Evolutionary conservation across 1,140 invertebrate species (phyloP).

Genomic region (Drosophila kepulauana): DNA sequence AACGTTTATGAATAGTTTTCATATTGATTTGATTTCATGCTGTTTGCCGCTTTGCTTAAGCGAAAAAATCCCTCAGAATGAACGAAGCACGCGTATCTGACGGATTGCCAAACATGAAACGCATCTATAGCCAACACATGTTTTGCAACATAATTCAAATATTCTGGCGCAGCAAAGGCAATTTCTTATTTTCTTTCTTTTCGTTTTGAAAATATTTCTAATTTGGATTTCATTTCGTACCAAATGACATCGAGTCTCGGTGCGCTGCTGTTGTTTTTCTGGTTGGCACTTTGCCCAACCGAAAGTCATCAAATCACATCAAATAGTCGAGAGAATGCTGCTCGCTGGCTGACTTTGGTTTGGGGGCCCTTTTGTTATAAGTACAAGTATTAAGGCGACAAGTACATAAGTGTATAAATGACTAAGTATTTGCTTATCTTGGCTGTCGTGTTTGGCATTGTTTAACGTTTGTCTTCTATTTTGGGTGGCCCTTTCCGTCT

Average conservation of each 20-base stretch:
- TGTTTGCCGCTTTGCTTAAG: constrained; percentile 8
- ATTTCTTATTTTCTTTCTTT: constrained; percentile 23
- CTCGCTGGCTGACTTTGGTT: too few species aligned
- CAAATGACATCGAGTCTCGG: constrained; percentile 41
- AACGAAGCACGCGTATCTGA: constrained; percentile 67
- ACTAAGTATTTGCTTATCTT: constrained; percentile 14
- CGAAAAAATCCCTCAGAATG: constrained; percentile 46
- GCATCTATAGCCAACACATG: constrained; percentile 73
- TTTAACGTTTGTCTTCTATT: constrained; percentile 24
- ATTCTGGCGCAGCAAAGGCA: constrained; percentile 43
- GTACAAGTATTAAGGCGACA: background rate
- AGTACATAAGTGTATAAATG: constrained; percentile 5
- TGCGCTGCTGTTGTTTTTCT: background rate
- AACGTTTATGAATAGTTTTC: background rate
- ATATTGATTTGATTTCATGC: constrained; percentile 26
- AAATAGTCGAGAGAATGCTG: constrained; percentile 34
- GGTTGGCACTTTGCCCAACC: constrained; percentile 57
- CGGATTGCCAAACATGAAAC: constrained; percentile 68
- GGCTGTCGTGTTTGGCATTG: constrained; percentile 22
- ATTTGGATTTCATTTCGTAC: constrained; percentile 59
- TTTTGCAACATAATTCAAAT: constrained; percentile 79
- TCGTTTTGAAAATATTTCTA: constrained; percentile 61
- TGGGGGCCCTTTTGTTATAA: constrained; percentile 29
- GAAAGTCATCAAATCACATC: constrained; percentile 38
- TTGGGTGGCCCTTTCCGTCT: constrained; percentile 1